Conservation (phyloP, 2,888 invertebrate species). For the Calliopum simillimum region DNA sequence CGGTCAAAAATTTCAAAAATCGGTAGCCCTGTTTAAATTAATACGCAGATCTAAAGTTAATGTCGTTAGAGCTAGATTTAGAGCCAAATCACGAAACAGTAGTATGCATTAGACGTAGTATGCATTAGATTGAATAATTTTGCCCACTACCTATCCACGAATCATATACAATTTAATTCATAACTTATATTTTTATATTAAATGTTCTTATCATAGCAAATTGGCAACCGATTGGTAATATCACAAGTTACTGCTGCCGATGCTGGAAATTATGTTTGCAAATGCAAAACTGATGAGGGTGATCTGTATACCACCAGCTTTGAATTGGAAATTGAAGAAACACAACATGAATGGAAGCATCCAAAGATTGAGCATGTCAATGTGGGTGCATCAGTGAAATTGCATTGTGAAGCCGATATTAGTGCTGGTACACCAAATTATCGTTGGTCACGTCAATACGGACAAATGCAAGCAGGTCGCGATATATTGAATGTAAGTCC, state of each 20-base stretch:
- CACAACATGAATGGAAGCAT: conserved; percentile 58
- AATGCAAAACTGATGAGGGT: conserved; percentile 71
- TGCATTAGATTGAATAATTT: too few species aligned
- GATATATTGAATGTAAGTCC: conserved; percentile 57
- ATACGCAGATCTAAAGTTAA: too few species aligned
- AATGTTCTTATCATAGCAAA: conserved; percentile 57
- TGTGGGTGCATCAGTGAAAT: conserved; percentile 72
- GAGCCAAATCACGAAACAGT: too few species aligned
- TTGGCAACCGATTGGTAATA: conserved; percentile 72
- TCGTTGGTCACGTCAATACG: conserved; percentile 65
- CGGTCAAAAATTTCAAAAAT: too few species aligned
- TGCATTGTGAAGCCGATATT: conserved; percentile 74
- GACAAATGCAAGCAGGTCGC: conserved; percentile 61
- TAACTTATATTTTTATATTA: neutral
- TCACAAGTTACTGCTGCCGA: conserved; percentile 81
- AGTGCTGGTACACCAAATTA: conserved; percentile 51
- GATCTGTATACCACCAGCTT: conserved; percentile 70
- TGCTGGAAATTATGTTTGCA: conserved; percentile 89
- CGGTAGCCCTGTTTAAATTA: too few species aligned
- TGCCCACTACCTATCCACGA: too few species aligned
- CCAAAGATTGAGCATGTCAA: conserved; percentile 64
- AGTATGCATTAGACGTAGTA: too few species aligned
- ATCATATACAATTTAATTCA: neutral
- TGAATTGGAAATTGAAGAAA: conserved; percentile 67
- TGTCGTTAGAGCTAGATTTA: too few species aligned